A percentile compares a stretch with the other conserved stretches of the same genome.
These are phyloP conservation scores for Montipora capricornis DNA, from an alignment of 64 coral and sea anemone species.

Conservation along the genomic window DNA sequence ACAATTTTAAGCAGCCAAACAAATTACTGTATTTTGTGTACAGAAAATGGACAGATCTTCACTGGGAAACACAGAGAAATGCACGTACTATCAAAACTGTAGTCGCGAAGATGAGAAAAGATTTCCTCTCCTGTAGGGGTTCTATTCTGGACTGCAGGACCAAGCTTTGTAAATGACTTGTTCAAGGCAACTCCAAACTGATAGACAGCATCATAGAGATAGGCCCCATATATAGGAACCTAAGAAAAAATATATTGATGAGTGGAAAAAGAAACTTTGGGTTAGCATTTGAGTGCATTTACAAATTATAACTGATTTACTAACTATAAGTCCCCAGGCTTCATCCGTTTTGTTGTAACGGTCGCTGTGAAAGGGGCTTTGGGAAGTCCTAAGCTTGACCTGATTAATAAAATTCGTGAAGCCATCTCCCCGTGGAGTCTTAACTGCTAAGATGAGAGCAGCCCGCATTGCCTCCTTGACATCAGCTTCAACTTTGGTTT, in stretches of 20 bases:
- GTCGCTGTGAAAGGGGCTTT: constrained; percentile 39
- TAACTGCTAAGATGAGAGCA: constrained; percentile 22
- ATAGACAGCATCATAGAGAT: constrained; percentile 69
- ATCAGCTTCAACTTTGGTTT: neutral
- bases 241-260: neutral
- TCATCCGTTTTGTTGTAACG: neutral
- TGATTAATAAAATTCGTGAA: constrained; percentile 40
- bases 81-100: constrained; percentile 54
- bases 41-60: neutral
- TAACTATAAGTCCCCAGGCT: neutral
- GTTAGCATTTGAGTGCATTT: too few relatives aligned
- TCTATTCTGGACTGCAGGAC: neutral
- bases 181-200: constrained; percentile 66
- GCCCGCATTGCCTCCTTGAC: constrained; percentile 25
- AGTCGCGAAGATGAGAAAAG: constrained; percentile 30
- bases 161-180: constrained; percentile 6
- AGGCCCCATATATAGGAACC: constrained; percentile 39
- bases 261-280: too few relatives aligned
- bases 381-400: constrained; percentile 2
- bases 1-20: too few relatives aligned
- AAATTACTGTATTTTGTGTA: neutral
- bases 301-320: neutral
- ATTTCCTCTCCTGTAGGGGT: constrained; percentile 49
- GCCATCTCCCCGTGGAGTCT: constrained; percentile 10
- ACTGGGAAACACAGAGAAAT: neutral